Evolutionary conservation across 2,113 vertebrate genomes (phyloP), one percentile per base, ranked within the genome.

Genomic region (Leiothrix lutea): DNA sequence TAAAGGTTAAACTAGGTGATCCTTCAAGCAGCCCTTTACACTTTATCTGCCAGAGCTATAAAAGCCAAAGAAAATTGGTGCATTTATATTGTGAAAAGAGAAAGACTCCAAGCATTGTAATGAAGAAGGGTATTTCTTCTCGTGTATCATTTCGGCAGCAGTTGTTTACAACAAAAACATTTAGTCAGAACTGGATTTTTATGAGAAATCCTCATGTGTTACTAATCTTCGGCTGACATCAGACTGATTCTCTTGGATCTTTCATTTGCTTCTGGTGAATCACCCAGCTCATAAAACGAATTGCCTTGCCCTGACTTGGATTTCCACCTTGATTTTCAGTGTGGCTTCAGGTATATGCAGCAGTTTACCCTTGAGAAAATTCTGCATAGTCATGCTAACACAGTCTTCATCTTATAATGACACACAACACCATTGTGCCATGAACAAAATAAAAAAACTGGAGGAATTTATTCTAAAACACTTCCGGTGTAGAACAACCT

Each of bases 161-260:
- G 89, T 91, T 97, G 94, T 95, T 97, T 95, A 88, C 94, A 93
- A 88, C 73, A 94, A 88, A 96, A 96, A 85, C 83, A 97, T 96
- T 96, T 96, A 95, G 80, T 86, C 78, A 88, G 94, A 93, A 96
- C 81, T 86, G 45, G 82, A 80, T 95, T 94, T 96, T 96, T 96
- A 93, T 94, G 94, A 95, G 91, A 97, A 97, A 94, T 88, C 62
- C 54, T 93, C 94, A 70, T 85, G 69, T 94, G 73, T 96, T 93
- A 93, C 92, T 95, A 94, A 97, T 97, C 88, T 96, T 91, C 83
- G 92, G 54, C 88, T 96, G 94, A 86, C 95, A 96, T 95, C 95
- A 96, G 60, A 74, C 86, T 90, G 87, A 88, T 90, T 97, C 90
- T 60, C 70, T 66, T 65, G 77, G 82, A 93, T 94, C 92, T 94